A percentile compares a stretch with the other conserved stretches of the same genome.
These are phyloP conservation scores for Casuarius casuarius DNA, from an alignment of 2,113 vertebrate species.

Conservation along the genomic window DNA sequence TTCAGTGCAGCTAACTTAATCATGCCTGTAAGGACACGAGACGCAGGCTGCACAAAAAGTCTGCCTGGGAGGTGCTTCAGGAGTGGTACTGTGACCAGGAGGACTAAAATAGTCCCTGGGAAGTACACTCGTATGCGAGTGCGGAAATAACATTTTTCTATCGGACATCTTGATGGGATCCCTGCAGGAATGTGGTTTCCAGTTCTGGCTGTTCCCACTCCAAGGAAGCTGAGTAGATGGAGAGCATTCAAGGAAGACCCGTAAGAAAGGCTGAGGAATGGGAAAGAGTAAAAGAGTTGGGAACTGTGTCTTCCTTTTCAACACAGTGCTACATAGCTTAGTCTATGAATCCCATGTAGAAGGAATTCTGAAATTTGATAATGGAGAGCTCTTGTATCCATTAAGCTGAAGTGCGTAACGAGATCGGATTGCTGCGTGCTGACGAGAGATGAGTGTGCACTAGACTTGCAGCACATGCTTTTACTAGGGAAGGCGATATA, in stretches of 20 bases:
- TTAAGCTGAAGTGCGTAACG: neutral
- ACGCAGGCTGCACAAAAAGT: neutral
- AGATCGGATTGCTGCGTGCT: neutral
- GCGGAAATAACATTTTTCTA: neutral
- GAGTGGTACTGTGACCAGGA: neutral
- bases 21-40: neutral
- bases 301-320: neutral
- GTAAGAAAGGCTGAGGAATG: neutral
- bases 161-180: neutral
- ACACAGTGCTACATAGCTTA: neutral
- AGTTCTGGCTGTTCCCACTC: neutral
- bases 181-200: neutral
- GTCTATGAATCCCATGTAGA: neutral
- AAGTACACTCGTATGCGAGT: neutral
- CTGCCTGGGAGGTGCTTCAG: fast-evolving
- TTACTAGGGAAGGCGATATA: neutral
- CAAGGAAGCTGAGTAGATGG: neutral
- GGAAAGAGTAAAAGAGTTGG: neutral
- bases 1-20: neutral
- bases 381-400: neutral
- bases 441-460: neutral
- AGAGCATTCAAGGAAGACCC: neutral
- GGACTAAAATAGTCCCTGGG: neutral
- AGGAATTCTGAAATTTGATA: neutral
- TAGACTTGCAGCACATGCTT: neutral